Percentiles rank a stretch among this genome's conserved stretches.
Evolutionary conservation across 2,113 vertebrate genomes (phyloP).

Genomic region (Dinomys branickii): DNA sequence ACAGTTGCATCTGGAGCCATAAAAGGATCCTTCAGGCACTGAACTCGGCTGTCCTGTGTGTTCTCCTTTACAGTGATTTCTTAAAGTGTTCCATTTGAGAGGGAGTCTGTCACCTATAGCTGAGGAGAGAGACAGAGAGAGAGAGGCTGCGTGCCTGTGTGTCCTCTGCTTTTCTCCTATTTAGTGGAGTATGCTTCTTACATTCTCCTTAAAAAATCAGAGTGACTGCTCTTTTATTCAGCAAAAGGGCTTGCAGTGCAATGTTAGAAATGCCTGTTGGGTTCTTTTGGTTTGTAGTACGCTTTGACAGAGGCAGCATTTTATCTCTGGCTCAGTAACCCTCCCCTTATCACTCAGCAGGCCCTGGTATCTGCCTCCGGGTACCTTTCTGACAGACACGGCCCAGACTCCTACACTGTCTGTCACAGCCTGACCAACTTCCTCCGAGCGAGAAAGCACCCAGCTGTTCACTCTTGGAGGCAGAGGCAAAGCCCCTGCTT

Average conservation of each 20-base stretch:
- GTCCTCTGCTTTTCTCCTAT: neutral
- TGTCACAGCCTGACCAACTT: conserved; percentile 67
- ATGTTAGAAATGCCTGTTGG: conserved; percentile 33
- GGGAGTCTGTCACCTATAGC: neutral
- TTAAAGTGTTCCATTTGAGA: neutral
- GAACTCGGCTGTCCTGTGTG: neutral
- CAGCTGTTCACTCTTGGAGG: conserved; percentile 61
- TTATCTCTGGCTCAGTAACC: conserved; percentile 69
- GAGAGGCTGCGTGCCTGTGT: neutral
- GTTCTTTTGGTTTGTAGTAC: neutral
- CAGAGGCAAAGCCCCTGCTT: conserved; percentile 62
- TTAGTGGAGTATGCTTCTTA: neutral
- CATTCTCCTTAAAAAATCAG: neutral
- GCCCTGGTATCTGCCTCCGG: conserved; percentile 71
- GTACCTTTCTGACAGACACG: conserved; percentile 65
- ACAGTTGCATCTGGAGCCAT: accelerated
- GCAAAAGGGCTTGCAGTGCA: conserved; percentile 27
- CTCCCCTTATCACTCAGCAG: conserved; percentile 59
- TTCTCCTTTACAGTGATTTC: neutral
- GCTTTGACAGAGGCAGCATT: conserved; percentile 59
- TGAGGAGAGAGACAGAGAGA: neutral
- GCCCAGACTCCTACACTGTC: conserved; percentile 29
- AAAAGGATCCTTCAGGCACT: neutral
- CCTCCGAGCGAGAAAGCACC: conserved; percentile 64
- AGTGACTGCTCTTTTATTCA: conserved; percentile 56